phyloP scores from a whole-genome alignment of 2,888 invertebrate genomes.

The Eupeodes luniger region DNA sequence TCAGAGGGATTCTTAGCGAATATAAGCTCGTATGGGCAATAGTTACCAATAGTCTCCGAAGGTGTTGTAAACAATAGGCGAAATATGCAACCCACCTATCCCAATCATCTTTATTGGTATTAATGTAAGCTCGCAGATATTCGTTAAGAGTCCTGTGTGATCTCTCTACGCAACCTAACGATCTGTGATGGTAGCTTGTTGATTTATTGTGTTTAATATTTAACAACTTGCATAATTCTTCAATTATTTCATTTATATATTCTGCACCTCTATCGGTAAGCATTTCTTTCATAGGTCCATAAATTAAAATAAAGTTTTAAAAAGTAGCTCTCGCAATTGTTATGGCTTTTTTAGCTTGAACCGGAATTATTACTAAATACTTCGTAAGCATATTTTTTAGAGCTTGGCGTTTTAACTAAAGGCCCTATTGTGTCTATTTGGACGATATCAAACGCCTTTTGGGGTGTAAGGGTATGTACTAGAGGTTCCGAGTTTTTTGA shows the following conservation, averaged over 20 bases:
- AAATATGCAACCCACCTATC: constrained; percentile 38
- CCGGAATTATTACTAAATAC: constrained; percentile 14
- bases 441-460: background rate
- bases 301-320: constrained; percentile 41
- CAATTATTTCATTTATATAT: constrained; percentile 22
- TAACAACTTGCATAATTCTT: constrained; percentile 25
- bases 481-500: background rate
- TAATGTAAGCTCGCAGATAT: background rate
- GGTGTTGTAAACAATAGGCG: constrained; percentile 50
- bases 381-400: constrained; percentile 29
- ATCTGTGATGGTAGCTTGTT: constrained; percentile 41
- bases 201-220: constrained; percentile 30
- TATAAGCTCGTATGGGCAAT: background rate
- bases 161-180: no score
- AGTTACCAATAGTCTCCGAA: constrained; percentile 1
- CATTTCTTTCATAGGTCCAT: constrained; percentile 11
- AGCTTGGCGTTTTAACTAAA: constrained; percentile 13
- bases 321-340: constrained; percentile 47
- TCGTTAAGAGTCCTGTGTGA: background rate
- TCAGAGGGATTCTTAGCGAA: background rate
- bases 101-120: constrained; percentile 44
- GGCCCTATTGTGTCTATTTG: background rate
- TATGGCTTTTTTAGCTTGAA: constrained; percentile 27
- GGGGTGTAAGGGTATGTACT: constrained; percentile 19
- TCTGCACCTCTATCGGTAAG: constrained; percentile 45